A percentile compares a stretch with the other conserved stretches of the same genome.
phyloP scores from a whole-genome alignment of 2,797 vertebrate genomes.

The Chrysocyon brachyurus region DNA sequence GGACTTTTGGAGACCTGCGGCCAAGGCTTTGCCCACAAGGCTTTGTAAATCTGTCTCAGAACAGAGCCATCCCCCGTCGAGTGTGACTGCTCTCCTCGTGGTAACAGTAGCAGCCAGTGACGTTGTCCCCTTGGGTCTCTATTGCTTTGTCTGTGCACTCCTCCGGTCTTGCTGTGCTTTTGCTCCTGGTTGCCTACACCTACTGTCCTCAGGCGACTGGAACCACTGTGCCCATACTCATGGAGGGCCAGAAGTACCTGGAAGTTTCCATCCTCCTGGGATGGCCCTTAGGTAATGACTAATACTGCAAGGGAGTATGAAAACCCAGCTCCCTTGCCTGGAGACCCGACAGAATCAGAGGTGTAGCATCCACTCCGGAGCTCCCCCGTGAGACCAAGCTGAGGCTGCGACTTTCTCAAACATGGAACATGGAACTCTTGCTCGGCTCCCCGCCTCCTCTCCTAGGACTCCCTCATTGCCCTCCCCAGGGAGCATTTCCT shows the following conservation, averaged over 20 bases:
- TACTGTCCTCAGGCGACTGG: background rate
- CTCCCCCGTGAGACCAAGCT: background rate
- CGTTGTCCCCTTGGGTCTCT: background rate
- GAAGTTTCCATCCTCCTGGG: background rate
- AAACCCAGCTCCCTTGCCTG: background rate
- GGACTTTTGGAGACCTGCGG: background rate
- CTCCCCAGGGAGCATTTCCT: background rate
- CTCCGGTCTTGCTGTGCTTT: background rate
- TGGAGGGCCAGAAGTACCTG: background rate
- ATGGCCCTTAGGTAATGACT: background rate
- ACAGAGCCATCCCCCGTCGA: background rate
- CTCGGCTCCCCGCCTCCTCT: background rate
- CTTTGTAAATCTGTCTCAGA: conserved; percentile 39
- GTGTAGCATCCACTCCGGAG: background rate
- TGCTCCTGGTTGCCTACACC: background rate
- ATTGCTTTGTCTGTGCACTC: background rate
- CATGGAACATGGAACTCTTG: background rate
- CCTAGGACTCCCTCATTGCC: background rate
- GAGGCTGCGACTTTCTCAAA: background rate
- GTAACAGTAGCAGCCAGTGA: background rate
- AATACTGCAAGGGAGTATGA: background rate
- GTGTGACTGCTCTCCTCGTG: background rate
- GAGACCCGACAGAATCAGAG: background rate
- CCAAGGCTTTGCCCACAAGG: conserved; percentile 1
- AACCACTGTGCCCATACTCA: background rate